Percentiles rank a stretch among this genome's conserved stretches.
Conservation (phyloP, 2,113 vertebrate species). For the Morone saxatilis region DNA sequence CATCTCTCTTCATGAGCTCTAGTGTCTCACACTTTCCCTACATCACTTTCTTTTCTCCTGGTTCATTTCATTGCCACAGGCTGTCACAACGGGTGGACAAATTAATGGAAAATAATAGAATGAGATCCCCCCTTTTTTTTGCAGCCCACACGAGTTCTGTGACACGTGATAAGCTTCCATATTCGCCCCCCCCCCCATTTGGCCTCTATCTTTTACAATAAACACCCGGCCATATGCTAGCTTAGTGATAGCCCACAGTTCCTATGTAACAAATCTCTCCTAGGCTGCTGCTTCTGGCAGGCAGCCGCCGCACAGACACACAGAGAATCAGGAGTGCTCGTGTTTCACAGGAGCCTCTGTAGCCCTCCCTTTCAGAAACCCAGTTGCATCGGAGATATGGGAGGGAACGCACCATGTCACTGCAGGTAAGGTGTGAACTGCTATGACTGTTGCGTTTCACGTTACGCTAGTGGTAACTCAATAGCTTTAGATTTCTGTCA, state of each 20-base stretch:
- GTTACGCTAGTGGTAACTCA: conserved; percentile 51
- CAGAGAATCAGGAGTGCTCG: conserved; percentile 40
- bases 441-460: conserved; percentile 42
- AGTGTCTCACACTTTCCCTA: conserved; percentile 24
- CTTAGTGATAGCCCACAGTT: conserved; percentile 65
- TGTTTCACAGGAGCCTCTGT: conserved; percentile 60
- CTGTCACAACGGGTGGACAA: conserved; percentile 27
- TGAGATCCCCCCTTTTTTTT: conserved; percentile 4
- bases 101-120: conserved; percentile 58
- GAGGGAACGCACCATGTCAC: conserved; percentile 27
- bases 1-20: conserved; percentile 19
- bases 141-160: conserved; percentile 17
- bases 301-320: conserved; percentile 35
- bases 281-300: conserved; percentile 60
- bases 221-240: conserved; percentile 63
- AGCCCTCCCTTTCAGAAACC: conserved; percentile 44
- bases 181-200: conserved; percentile 15
- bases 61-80: conserved; percentile 36
- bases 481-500: conserved; percentile 61
- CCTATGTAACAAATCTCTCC: conserved; percentile 69
- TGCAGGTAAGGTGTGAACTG: conserved; percentile 70
- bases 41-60: conserved; percentile 3
- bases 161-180: conserved; percentile 27
- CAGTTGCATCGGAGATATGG: conserved; percentile 38
- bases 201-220: conserved; percentile 54